Base-by-base conservation (phyloP, 1,140 invertebrate genomes). In the Bicyclus anynana region DNA sequence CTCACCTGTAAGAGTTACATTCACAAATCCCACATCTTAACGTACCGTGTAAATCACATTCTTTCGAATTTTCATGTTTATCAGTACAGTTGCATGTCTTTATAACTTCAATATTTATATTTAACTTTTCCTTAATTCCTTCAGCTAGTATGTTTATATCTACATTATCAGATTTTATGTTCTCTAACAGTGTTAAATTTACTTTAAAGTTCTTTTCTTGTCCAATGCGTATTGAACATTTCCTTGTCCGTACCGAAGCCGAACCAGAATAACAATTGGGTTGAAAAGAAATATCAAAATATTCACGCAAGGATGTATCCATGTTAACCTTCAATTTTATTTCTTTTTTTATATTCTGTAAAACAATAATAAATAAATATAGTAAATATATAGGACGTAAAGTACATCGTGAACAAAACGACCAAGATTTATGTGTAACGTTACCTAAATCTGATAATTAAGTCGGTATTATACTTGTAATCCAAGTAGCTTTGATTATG, bases 21-120 rank as follows among this genome's bases (percentile, higher is more conserved):
- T 90, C 88, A 67, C 95, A 96, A 23, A 94, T 89, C 29, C 95
- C 95, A 84, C 95, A 96, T 60, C 91, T 88, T 23, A 90, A 83
- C 10, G 77, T 90, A n/a, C 93, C 93, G 7, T 53, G 51, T 18
- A 26, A 16, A 23, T 72, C 87, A 65, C 92, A 94, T 44, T 67
- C 59, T 18, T 56, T 49, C 2, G 91, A 62, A 21, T 72, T 82
- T 46, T 86, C 46, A n/a, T n/a, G n/a, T 62, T 52, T 75, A 14
- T 38, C 50, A 38, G 91, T 68, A 37, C 89, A 92, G 4, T 89
- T 80, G 84, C 95, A 97, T 47, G 93, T 89, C 69, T 94, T 96
- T 18, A 95, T 87, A 65, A 95, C 90, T 55, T 94, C 91, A 40
- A 96, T 67, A 33, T 95, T 92, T 38, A 97, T 85, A 4, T 79